A percentile compares a stretch with the other conserved stretches of the same genome.
Conservation (phyloP, 2,797 vertebrate species). For the Geotrypetes seraphini region DNA sequence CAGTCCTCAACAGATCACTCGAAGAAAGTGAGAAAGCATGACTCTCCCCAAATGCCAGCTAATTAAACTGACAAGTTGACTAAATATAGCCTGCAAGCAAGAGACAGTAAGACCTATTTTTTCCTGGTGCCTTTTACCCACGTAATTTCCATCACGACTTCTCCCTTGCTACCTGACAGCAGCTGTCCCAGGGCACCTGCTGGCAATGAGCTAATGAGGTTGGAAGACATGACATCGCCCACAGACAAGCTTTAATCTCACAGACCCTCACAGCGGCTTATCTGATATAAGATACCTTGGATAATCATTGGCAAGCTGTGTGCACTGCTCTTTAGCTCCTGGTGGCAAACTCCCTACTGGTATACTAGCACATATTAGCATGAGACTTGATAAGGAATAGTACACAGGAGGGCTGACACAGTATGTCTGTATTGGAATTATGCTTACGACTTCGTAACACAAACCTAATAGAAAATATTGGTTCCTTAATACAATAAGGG, state of each 20-base stretch:
- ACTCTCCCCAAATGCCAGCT: conserved; percentile 13
- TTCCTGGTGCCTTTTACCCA: no score
- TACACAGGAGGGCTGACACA: no score
- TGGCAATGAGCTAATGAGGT: conserved; percentile 17
- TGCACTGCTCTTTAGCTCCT: no score
- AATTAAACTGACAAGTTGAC: conserved; percentile 8
- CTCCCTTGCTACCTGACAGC: not conserved
- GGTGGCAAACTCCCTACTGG: no score
- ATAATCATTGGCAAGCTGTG: no score
- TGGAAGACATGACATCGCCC: conserved; percentile 8
- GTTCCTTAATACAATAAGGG: no score
- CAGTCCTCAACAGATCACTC: conserved; percentile 4
- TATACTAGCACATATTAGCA: no score
- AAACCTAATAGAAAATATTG: no score
- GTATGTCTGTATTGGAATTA: no score
- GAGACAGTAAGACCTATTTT: conserved; percentile 4
- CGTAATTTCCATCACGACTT: conserved; percentile 8
- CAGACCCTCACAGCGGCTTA: not conserved
- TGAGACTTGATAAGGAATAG: no score
- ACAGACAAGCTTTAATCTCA: not conserved
- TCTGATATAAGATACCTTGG: no score
- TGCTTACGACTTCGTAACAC: no score
- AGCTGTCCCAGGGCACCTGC: not conserved
- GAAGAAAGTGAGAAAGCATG: conserved; percentile 5
- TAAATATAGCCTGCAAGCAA: not conserved